These are phyloP conservation scores for Crocuta crocuta DNA, from an alignment of 2,113 vertebrate genomes.

Conservation along the genomic window DNA sequence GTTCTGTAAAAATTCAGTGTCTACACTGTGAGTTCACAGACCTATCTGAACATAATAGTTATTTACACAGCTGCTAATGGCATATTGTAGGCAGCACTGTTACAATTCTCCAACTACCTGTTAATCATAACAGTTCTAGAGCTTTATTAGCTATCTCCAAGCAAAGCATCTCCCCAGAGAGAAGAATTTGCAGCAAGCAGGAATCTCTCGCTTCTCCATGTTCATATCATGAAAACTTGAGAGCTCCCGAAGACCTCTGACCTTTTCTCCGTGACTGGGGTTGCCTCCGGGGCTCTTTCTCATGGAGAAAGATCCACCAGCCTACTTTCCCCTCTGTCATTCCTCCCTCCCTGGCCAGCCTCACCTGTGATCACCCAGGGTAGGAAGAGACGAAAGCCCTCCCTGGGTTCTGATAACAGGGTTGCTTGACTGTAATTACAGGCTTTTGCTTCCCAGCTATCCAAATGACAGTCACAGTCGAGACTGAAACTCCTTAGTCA, in stretches of 20 bases:
- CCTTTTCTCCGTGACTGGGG: constrained; percentile 58
- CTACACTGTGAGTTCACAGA: neutral
- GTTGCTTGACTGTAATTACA: constrained; percentile 79
- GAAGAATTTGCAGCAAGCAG: constrained; percentile 13
- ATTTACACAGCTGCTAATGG: neutral
- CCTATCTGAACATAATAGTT: neutral
- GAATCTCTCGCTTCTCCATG: constrained; percentile 28
- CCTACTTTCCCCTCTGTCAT: constrained; percentile 54
- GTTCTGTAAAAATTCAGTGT: neutral
- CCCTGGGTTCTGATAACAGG: constrained; percentile 75
- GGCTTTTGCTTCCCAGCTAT: constrained; percentile 68
- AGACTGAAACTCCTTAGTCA: constrained; percentile 74
- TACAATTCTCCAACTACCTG: neutral
- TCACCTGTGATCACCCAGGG: constrained; percentile 83
- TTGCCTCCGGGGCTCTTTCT: constrained; percentile 63
- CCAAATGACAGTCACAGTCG: constrained; percentile 71
- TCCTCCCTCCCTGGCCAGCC: constrained; percentile 33
- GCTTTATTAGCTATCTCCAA: neutral
- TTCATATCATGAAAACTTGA: constrained; percentile 43
- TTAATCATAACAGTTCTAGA: neutral
- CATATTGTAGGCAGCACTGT: neutral
- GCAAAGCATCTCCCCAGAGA: constrained; percentile 36
- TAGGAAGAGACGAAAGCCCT: constrained; percentile 63
- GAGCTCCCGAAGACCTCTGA: constrained; percentile 69
- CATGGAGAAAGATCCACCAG: constrained; percentile 18